These are phyloP conservation scores for Coleophora flavipennella DNA, from an alignment of 2,888 invertebrate genomes.

Conservation along the genomic window DNA sequence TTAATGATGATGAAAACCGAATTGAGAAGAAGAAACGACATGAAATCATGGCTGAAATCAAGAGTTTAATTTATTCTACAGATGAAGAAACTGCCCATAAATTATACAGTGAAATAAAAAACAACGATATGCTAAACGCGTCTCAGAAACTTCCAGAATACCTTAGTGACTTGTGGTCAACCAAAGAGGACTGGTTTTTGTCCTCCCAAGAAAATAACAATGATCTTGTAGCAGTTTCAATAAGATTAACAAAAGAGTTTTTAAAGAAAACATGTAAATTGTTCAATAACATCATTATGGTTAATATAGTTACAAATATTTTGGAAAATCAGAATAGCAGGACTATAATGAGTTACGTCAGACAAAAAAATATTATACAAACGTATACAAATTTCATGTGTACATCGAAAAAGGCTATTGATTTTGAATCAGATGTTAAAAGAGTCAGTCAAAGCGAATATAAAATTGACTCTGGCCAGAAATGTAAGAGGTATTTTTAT, in stretches of 20 bases:
- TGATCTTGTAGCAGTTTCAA: constrained; percentile 14
- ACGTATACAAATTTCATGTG: constrained; percentile 17
- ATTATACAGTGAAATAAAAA: constrained; percentile 8
- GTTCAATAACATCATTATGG: constrained; percentile 22
- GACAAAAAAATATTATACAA: constrained; percentile 3
- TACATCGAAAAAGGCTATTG: constrained; percentile 5
- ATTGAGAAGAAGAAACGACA: constrained; percentile 15
- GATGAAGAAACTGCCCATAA: constrained; percentile 8
- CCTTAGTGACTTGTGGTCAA: constrained; percentile 16
- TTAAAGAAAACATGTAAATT: constrained; percentile 18
- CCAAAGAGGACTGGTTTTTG: constrained; percentile 16
- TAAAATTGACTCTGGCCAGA: constrained; percentile 4
- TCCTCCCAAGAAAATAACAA: constrained; percentile 1
- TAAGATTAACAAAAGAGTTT: constrained; percentile 18
- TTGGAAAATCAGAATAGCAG: constrained; percentile 23
- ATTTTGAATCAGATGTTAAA: constrained; percentile 9
- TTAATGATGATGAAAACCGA: constrained; percentile 13
- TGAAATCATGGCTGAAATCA: constrained; percentile 15
- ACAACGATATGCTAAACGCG: constrained; percentile 5
- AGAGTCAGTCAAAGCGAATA: constrained; percentile 13
- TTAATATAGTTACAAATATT: constrained; percentile 26
- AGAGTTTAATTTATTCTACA: constrained; percentile 15
- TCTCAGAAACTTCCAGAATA: constrained; percentile 9
- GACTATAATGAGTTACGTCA: constrained; percentile 18
- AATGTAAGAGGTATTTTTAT: constrained; percentile 7